phyloP scores from a whole-genome alignment of 2,797 vertebrate species.

The Carduelis carduelis region DNA sequence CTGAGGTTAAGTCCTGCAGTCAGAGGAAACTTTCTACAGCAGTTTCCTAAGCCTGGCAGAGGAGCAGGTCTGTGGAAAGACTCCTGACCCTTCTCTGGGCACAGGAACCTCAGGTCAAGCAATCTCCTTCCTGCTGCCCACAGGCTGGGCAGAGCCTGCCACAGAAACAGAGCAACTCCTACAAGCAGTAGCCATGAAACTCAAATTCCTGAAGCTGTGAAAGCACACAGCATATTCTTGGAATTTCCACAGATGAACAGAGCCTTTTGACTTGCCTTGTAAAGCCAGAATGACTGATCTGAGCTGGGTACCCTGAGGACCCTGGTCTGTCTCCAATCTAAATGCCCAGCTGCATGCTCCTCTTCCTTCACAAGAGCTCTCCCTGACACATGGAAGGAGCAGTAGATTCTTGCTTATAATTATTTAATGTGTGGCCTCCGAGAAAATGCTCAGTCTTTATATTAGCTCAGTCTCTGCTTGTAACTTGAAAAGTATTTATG shows the following conservation, averaged over 20 bases:
- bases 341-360: neutral
- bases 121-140: neutral
- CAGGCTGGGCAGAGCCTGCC: neutral
- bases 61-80: neutral
- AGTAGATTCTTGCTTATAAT: neutral
- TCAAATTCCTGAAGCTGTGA: neutral
- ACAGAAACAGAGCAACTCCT: neutral
- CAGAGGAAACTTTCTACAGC: neutral
- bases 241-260: neutral
- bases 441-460: neutral
- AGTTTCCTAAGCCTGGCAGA: neutral
- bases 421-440: neutral
- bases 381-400: neutral
- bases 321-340: neutral
- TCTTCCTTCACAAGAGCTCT: neutral
- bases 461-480: neutral
- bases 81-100: neutral
- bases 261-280: neutral
- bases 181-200: neutral
- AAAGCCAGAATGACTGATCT: neutral
- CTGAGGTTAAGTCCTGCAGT: neutral
- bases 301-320: neutral
- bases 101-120: neutral
- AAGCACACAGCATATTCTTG: neutral
- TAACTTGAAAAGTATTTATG: neutral